Evolutionary conservation across 2,113 vertebrate species (phyloP).

Genomic region (Actinemys pallida): DNA sequence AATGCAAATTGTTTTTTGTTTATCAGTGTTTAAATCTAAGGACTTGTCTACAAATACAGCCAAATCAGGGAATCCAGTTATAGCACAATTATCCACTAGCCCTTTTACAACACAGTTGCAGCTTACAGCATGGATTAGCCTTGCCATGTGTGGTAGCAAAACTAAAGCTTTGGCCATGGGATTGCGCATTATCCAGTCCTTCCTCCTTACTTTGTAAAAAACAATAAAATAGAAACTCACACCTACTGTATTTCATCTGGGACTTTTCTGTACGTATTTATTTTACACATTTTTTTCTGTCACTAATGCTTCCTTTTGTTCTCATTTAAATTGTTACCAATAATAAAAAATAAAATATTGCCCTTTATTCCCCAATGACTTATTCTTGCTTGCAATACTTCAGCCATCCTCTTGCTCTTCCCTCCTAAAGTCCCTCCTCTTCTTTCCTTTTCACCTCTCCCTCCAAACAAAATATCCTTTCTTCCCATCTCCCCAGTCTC

Average conservation of each 20-base stretch:
- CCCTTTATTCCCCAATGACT: slow-evolving; percentile 24
- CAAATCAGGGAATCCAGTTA: not conserved
- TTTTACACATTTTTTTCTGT: not conserved
- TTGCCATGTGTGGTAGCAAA: not conserved
- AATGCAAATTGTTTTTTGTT: not conserved
- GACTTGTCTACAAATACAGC: fast-evolving
- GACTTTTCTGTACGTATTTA: slow-evolving; percentile 28
- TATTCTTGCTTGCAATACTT: slow-evolving; percentile 57
- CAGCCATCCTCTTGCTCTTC: not conserved
- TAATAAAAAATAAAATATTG: slow-evolving; percentile 55
- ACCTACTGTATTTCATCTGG: not conserved
- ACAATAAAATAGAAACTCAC: slow-evolving; percentile 21
- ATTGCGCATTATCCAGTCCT: not conserved
- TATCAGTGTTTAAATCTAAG: not conserved
- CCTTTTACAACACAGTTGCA: not conserved
- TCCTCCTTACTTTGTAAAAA: not conserved
- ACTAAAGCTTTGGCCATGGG: not conserved
- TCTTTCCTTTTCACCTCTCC: slow-evolving; percentile 35
- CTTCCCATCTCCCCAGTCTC: slow-evolving; percentile 61
- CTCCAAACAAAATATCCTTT: slow-evolving; percentile 54
- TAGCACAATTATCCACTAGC: not conserved
- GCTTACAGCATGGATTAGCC: not conserved
- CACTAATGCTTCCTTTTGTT: slow-evolving; percentile 47
- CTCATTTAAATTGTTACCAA: slow-evolving; percentile 36
- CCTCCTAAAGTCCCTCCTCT: slow-evolving; percentile 38